phyloP scores from a whole-genome alignment of 2,113 vertebrate species.

The Marmota flaviventris region DNA sequence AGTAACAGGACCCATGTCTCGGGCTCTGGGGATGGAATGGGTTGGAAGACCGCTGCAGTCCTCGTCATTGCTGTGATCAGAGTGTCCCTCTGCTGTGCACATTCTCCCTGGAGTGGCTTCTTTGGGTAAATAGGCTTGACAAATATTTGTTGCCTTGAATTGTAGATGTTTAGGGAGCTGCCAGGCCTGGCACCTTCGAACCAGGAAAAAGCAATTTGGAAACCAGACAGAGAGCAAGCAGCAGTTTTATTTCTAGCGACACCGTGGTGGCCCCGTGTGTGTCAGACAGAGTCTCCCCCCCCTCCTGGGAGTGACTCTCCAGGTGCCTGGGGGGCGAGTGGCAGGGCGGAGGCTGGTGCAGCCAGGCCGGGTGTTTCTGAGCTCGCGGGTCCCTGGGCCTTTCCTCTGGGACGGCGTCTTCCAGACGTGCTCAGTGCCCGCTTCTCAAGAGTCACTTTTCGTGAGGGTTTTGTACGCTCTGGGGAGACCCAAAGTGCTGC shows the following conservation, averaged over 20 bases:
- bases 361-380: neutral
- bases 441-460: neutral
- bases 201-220: slow-evolving; percentile 77
- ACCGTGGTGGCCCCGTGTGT: neutral
- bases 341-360: neutral
- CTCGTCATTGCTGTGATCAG: neutral
- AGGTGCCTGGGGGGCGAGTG: neutral
- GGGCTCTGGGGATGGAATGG: rapidly evolving
- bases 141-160: slow-evolving; percentile 80
- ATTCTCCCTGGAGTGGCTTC: neutral
- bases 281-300: slow-evolving; percentile 36
- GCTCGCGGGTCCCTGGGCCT: neutral
- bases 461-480: neutral
- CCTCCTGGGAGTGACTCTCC: neutral
- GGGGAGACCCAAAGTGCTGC: rapidly evolving
- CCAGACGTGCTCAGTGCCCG: neutral
- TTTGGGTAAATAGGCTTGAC: slow-evolving; percentile 47
- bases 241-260: slow-evolving; percentile 72
- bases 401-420: neutral
- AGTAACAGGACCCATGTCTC: rapidly evolving
- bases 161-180: slow-evolving; percentile 54
- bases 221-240: slow-evolving; percentile 84
- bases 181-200: slow-evolving; percentile 74
- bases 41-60: neutral
- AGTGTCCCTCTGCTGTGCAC: neutral